Evolutionary conservation across 2,797 vertebrate species (phyloP).

Genomic region (Liasis olivaceus): DNA sequence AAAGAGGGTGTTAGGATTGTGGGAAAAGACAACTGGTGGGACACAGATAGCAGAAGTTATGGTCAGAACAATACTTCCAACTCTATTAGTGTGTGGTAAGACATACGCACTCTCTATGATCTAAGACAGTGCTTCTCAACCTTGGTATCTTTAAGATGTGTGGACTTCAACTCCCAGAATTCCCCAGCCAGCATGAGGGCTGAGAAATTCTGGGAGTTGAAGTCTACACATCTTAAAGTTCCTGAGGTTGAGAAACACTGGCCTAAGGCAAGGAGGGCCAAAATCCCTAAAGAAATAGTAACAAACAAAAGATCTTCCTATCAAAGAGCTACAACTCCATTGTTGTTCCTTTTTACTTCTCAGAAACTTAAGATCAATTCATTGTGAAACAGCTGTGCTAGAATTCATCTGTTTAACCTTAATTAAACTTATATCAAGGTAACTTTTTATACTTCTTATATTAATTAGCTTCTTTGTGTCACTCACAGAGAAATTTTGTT

Average conservation of each 20-base stretch:
- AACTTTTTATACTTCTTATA: neutral
- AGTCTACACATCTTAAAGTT: neutral
- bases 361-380: neutral
- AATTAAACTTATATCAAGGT: neutral
- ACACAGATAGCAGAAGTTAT: slow-evolving; percentile 50
- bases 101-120: neutral
- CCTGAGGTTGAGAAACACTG: neutral
- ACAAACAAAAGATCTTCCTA: neutral
- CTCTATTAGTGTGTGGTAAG: neutral
- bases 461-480: neutral
- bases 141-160: neutral
- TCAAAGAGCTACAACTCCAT: neutral
- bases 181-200: neutral
- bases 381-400: neutral
- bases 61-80: slow-evolving; percentile 14
- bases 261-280: neutral
- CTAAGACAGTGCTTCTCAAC: neutral
- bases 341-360: neutral
- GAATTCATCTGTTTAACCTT: neutral
- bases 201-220: neutral
- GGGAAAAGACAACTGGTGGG: slow-evolving; percentile 30
- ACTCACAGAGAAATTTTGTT: neutral
- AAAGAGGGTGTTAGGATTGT: slow-evolving; percentile 48
- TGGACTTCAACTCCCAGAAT: neutral
- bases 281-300: neutral